Evolutionary conservation across 2,888 invertebrate genomes (phyloP), one percentile per base, ranked within the genome.

Genomic region (Acrocyrtus sp.): DNA sequence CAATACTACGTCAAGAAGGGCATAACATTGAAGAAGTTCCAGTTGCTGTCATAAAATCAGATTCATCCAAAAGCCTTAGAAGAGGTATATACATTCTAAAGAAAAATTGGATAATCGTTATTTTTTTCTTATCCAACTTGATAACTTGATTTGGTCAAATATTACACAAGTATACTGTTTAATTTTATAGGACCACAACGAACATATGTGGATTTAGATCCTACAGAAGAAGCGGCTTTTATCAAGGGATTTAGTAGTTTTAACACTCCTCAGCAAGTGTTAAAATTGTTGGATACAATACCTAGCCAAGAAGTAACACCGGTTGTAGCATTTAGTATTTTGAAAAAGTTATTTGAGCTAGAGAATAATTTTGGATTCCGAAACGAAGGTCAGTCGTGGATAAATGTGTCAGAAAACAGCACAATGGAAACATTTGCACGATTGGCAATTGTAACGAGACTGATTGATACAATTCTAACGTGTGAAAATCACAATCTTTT

Each of bases 21-120:
- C 84, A 86, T n/a, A 86, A 87, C 63, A 89, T 91, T 22, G 88
- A 89, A 80, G 91, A 91, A 83, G 85, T 91, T 54, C 91, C 91
- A 1, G 85, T 90, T 15, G 87, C 90, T 60, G 87, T 91, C 26
- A 86, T 77, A 0, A 41, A 60, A 10, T 50, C 60, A n/a, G 53
- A 73, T 45, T 50, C 60, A 5, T 66, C 57, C 5, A 45, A 58
- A 1, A 72, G 65, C 24, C n/a, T 19, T 4, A 48, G 53, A 15
- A 67, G 61, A 54, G 66, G 65, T 61, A 19, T 15, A 19, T 56
- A 15, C 3, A 29, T 53, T 26, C 21, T n/a, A n/a, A n/a, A n/a
- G n/a, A n/a, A 51, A 10, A 17, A 51, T 21, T 15, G 15, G 15
- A 21, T 21, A 19, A 51, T 22, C 26, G n/a, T n/a, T n/a, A 51